Percentiles rank a stretch among this genome's conserved stretches.
phyloP scores from a whole-genome alignment of 2,797 vertebrate species.

The Scleropages formosus region DNA sequence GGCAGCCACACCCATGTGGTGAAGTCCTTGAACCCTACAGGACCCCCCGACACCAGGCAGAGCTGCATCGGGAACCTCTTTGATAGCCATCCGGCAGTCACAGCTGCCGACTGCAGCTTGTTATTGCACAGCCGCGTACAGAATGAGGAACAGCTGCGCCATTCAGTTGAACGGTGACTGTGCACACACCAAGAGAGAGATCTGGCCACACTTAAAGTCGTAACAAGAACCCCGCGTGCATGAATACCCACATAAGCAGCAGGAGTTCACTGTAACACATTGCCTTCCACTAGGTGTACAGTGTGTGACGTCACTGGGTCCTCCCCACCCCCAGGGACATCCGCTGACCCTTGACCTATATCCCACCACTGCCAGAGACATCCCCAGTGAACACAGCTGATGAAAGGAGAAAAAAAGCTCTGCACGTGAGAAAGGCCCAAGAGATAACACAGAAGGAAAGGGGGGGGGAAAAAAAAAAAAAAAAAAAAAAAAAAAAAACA shows the following conservation, averaged over 20 bases:
- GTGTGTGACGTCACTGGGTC: neutral
- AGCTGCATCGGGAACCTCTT: neutral
- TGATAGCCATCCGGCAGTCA: neutral
- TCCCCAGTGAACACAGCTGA: neutral
- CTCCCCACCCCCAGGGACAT: neutral
- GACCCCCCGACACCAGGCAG: neutral
- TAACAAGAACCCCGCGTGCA: too few species aligned
- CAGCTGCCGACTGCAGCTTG: neutral
- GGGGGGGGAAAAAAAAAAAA: neutral
- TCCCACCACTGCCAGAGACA: neutral
- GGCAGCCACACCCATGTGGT: neutral
- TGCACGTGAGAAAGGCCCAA: neutral
- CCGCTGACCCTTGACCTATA: neutral
- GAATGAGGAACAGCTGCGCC: neutral
- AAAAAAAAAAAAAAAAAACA: neutral
- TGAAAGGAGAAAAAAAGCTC: neutral
- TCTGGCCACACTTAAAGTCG: too few species aligned
- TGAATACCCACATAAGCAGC: neutral
- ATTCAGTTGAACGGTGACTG: neutral
- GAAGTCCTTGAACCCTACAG: neutral
- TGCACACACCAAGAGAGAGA: neutral
- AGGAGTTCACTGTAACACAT: neutral
- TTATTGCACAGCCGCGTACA: neutral
- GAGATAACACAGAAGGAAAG: too few species aligned
- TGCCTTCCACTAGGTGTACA: neutral